Conservation (phyloP, 2,113 vertebrate genomes). For the Lampris megalopsis region DNA sequence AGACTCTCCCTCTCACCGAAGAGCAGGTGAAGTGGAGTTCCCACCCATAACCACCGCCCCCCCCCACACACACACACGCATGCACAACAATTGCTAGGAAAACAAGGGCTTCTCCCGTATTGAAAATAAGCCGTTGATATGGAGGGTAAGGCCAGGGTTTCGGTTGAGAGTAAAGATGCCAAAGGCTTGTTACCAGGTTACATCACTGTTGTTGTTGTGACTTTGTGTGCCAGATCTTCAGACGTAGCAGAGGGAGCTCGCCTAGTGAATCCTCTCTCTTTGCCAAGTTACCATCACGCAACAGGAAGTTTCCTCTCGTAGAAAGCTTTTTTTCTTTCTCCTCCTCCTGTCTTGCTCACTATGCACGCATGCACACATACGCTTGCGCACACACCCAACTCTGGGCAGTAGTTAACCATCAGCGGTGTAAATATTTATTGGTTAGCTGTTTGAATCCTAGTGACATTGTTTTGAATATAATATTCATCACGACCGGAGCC, state of each 20-base stretch:
- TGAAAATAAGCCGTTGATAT: conserved; percentile 74
- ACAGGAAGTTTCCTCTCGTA: conserved; percentile 76
- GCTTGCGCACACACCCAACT: conserved; percentile 37
- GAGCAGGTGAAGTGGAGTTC: conserved; percentile 78
- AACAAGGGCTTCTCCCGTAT: conserved; percentile 77
- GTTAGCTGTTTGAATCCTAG: conserved; percentile 56
- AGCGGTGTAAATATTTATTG: conserved; percentile 70
- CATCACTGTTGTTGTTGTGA: conserved; percentile 85
- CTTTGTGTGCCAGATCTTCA: conserved; percentile 79
- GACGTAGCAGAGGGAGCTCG: conserved; percentile 75
- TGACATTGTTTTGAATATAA: conserved; percentile 57
- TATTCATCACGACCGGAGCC: conserved; percentile 39
- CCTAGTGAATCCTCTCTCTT: conserved; percentile 73
- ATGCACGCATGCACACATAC: background rate
- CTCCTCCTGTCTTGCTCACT: background rate
- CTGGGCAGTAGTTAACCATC: conserved; percentile 60
- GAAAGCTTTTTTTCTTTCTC: conserved; percentile 26
- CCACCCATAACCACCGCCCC: conserved; percentile 52
- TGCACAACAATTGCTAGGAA: conserved; percentile 62
- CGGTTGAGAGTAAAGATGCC: conserved; percentile 74
- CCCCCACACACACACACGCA: too few relatives aligned
- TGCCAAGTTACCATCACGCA: conserved; percentile 79
- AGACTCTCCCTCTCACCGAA: conserved; percentile 69
- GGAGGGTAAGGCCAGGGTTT: conserved; percentile 81
- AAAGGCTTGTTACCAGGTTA: conserved; percentile 84